Evolutionary conservation across 2,888 invertebrate genomes (phyloP), one percentile per base, ranked within the genome.

Genomic region (Drosophila algonquin): DNA sequence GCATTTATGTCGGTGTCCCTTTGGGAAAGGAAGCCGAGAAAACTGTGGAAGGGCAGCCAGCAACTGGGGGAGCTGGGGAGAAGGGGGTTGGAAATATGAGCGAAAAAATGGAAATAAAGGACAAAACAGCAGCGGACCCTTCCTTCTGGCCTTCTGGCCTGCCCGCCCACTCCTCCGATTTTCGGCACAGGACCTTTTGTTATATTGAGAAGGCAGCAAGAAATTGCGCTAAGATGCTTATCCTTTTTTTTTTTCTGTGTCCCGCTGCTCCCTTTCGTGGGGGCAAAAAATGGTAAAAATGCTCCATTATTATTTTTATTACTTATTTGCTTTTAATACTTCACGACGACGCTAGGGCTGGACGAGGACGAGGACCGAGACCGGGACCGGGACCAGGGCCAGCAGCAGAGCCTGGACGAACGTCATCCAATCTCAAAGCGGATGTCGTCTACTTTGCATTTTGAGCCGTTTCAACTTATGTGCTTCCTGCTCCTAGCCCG

Each of bases 141-240:
- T 45, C 27, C n/a, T 53, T 24, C 40, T 40, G 14, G 45, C 9
- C 54, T 24, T 18, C 18, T 18, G 18, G 18, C 18, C n/a, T n/a
- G 14, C n/a, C 35, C n/a, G 24, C 21, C 30, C 27, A 47, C 65
- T 55, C 18, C 67, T 46, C 67, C 70, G 63, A 78, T 89, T 85
- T 85, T 85, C 75, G 87, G 87, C 89, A 81, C 85, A 89, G 88
- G 88, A 89, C 89, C 89, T 89, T 87, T 89, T 89, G 89, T 87
- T 87, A 89, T 86, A 86, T 80, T 82, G 86, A 85, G 89, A 84
- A 88, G 83, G 87, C 77, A 86, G 77, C 84, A 82, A 89, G 86
- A 86, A 86, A 86, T 86, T 86, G 86, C 88, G 88, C 86, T 87
- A 87, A 87, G 86, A 87, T 87, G 88, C 86, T 87, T 87, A 87